Evolutionary conservation across 2,113 vertebrate genomes (phyloP), one percentile per base, ranked within the genome.

Genomic region (Mastomys natalensis): DNA sequence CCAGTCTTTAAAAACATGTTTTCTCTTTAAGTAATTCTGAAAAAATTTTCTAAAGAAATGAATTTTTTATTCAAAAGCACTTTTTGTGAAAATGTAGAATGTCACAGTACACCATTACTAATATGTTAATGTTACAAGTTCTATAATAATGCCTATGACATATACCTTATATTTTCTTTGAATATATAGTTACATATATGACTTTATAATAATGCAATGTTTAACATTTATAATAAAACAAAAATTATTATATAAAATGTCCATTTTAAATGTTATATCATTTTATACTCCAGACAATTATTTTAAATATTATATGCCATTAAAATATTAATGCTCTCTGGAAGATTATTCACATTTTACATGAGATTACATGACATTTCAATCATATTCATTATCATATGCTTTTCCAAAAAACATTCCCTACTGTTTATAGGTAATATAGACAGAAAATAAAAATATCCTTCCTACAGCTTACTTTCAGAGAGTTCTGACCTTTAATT

Each of bases 401-500:
- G 85, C 10, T 89, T 93, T 90, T 85, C 93, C n/a, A n/a, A 96
- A 74, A 91, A 91, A 78, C 22, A 55, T 80, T 53, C 34, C 34
- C 10, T 12, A 89, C 31, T 64, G 9, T 2, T 73, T 55, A 74
- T 62, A 89, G 86, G 70, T 16, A 89, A 84, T 87, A 66, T 37
- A 31, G 48, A 84, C 3, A 91, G 43, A 87, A 93, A 84, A 81
- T 85, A 92, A 96, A 95, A 94, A 81, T 77, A 88, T 16, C 76
- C 76, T 81, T 81, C 45, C 53, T 60, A 37, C 31, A 62, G 60
- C 26, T 96, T 81, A 82, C 70, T 91, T 93, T 78, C 10, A 64
- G 73, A 93, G 26, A 94, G 26, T 3, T 91, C 87, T 96, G 92
- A 92, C 62, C 74, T 97, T 95, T 95, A 7, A 51, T 34, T 93